Percentiles rank a stretch among this genome's conserved stretches.
These are phyloP conservation scores for Rhincodon typus DNA, from an alignment of 2,797 vertebrate genomes.

Conservation along the genomic window DNA sequence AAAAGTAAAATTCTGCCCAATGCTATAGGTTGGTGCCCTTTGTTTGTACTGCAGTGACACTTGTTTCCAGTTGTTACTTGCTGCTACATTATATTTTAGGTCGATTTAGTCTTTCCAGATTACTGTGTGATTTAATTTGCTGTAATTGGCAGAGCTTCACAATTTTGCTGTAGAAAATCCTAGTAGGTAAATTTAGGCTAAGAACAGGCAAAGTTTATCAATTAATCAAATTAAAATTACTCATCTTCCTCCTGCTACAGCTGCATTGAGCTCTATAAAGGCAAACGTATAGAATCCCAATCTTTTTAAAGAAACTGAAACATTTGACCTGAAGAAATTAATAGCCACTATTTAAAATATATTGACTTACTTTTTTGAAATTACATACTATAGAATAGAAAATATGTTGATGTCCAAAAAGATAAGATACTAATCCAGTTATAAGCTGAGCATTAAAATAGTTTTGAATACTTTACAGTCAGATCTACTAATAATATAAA, in stretches of 20 bases:
- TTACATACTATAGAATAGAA: not conserved
- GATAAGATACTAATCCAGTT: not conserved
- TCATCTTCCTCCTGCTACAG: not conserved
- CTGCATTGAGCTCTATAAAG: not conserved
- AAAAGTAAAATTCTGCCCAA: too few species aligned
- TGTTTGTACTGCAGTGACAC: not conserved
- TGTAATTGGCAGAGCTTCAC: not conserved
- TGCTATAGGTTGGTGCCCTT: too few species aligned
- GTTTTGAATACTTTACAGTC: not conserved
- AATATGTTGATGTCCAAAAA: not conserved
- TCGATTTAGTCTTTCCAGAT: not conserved
- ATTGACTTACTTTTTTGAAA: not conserved
- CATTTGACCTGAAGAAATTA: not conserved
- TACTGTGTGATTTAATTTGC: not conserved
- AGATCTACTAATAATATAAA: not conserved
- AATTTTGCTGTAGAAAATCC: not conserved
- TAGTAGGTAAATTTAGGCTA: not conserved
- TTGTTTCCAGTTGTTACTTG: not conserved
- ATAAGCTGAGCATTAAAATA: not conserved
- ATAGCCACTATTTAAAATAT: not conserved
- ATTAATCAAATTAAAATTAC: not conserved
- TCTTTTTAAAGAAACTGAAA: not conserved
- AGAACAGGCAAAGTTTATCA: not conserved
- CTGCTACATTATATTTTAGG: not conserved
- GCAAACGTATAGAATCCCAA: not conserved